Base-by-base conservation (phyloP, 2,888 invertebrate genomes). In the Polyommatus iphigenia region DNA sequence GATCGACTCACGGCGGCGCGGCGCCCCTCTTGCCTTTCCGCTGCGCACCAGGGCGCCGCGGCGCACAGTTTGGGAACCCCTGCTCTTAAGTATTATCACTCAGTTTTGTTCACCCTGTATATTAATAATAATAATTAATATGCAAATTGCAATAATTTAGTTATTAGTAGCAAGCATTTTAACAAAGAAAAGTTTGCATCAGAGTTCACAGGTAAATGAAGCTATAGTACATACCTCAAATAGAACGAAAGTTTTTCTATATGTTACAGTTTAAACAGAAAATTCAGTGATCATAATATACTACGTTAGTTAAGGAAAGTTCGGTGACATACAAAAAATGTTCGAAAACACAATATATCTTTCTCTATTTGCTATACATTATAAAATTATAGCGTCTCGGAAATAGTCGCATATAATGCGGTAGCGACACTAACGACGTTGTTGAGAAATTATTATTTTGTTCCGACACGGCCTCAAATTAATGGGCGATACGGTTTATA, bases 261-360 rank as follows among this genome's bases (percentile, higher is more conserved):
- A n/a, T 2, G 59, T 59, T 10, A 24, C n/a, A 59, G 1, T 62
- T 62, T 62, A 62, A 62, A 59, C 7, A 59, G 6, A 59, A 46
- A 46, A 13, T 46, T 8, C 59, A 18, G 7, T n/a, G 29, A 29
- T 1, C 29, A 29, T 29, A 29, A 29, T 29, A 29, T 29, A 59
- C 7, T 2, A 62, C 24, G 24, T 62, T 62, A 24, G 62, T 3
- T 24, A 24, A 41, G 62, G 20, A 62, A 67, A 29, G 67, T 67
- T 67, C 29, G 15, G 67, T 6, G 29, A 67, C 62, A 67, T 67
- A 67, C 67, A 29, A 67, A 67, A 62, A 67, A 29, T 59, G 67
- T 29, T 24, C 67, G 29, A 32, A 67, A 67, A 67, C 67, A 67
- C 13, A 67, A 67, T 67, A 29, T 67, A 67, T 67, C 29, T 15